phyloP scores from a whole-genome alignment of 2,113 vertebrate species.

The Morone saxatilis region DNA sequence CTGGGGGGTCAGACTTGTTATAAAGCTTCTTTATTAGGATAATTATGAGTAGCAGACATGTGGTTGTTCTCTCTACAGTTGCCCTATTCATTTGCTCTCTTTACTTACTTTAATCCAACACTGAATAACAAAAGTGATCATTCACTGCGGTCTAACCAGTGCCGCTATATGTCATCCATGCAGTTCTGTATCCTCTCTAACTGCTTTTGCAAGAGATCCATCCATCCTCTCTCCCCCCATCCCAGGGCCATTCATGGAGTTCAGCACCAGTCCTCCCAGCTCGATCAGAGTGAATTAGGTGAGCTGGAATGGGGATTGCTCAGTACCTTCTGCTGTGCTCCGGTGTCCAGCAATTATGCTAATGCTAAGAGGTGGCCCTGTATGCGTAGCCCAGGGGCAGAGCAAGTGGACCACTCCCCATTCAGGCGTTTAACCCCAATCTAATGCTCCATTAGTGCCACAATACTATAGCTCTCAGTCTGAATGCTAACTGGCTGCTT shows the following conservation, averaged over 20 bases:
- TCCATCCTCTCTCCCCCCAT: slow-evolving; percentile 37
- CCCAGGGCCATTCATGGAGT: slow-evolving; percentile 58
- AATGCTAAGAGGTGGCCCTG: slow-evolving; percentile 69
- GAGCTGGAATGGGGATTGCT: slow-evolving; percentile 63
- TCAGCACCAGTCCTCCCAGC: slow-evolving; percentile 67
- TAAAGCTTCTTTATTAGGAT: slow-evolving; percentile 56
- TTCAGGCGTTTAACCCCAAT: slow-evolving; percentile 84
- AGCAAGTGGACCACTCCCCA: slow-evolving; percentile 75
- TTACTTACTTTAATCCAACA: slow-evolving; percentile 12
- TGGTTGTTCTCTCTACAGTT: slow-evolving; percentile 42
- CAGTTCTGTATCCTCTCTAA: slow-evolving; percentile 35
- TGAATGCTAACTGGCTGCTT: slow-evolving; percentile 67
- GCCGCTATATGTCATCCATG: slow-evolving; percentile 9
- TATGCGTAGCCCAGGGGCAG: slow-evolving; percentile 69
- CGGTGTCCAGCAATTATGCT: slow-evolving; percentile 82
- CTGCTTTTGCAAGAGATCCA: slow-evolving; percentile 23
- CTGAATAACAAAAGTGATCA: slow-evolving; percentile 17
- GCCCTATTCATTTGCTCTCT: slow-evolving; percentile 34
- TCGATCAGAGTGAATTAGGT: slow-evolving; percentile 75
- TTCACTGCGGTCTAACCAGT: slow-evolving; percentile 18
- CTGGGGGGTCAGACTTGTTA: slow-evolving; percentile 44
- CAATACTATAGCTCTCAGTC: slow-evolving; percentile 69
- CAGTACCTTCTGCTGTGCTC: slow-evolving; percentile 65
- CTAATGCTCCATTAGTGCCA: slow-evolving; percentile 82
- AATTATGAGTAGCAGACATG: slow-evolving; percentile 32